Conservation (phyloP, 1,140 invertebrate species). For the Aphis gossypii region DNA sequence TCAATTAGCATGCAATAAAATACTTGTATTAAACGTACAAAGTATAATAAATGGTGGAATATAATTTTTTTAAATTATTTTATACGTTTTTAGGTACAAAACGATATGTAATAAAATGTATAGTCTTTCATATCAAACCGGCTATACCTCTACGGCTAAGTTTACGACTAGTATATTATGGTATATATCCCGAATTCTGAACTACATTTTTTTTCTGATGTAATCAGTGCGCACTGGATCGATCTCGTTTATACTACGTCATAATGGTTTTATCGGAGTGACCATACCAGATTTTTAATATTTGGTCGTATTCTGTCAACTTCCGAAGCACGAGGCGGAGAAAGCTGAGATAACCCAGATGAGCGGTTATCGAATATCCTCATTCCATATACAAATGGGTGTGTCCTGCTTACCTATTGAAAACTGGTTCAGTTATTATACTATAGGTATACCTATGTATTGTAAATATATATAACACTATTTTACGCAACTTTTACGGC, state of each 20-base stretch:
- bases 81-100: neutral
- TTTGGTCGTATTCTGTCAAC: slow-evolving; percentile 47
- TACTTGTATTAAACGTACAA: neutral
- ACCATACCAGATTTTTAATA: neutral
- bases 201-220: neutral
- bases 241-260: neutral
- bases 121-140: neutral
- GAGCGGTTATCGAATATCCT: slow-evolving; percentile 53
- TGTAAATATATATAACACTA: neutral
- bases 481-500: slow-evolving; percentile 22
- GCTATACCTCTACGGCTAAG: neutral
- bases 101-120: neutral
- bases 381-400: slow-evolving; percentile 35
- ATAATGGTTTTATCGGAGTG: neutral
- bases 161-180: neutral
- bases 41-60: neutral
- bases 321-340: slow-evolving; percentile 51
- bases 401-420: slow-evolving; percentile 23
- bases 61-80: neutral
- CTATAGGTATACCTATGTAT: neutral
- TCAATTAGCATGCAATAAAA: neutral
- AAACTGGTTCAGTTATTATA: slow-evolving; percentile 38
- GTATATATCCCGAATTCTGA: neutral
- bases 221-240: neutral
- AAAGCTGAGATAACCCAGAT: slow-evolving; percentile 44